Conservation (phyloP, 1,140 invertebrate genomes). For the Ceratina japonica region DNA sequence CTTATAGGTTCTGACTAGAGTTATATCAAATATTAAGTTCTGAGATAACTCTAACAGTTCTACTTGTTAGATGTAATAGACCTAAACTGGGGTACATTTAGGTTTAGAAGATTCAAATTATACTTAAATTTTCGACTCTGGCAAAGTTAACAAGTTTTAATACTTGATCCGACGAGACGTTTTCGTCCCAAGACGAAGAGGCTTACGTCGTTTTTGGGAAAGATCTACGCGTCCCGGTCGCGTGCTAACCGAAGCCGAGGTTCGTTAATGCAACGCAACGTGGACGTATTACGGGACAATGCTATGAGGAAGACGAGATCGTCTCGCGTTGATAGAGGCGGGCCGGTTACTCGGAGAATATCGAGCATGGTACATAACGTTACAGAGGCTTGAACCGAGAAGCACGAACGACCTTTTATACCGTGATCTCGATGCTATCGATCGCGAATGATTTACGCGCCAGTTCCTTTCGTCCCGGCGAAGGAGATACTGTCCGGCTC, state of each 20-base stretch:
- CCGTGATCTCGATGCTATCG: constrained; percentile 56
- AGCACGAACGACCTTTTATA: constrained; percentile 28
- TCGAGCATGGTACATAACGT: constrained; percentile 13
- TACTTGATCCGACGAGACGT: not conserved
- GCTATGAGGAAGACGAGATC: constrained; percentile 63
- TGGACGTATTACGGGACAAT: constrained; percentile 61
- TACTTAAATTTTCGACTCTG: no score
- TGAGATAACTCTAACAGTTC: no score
- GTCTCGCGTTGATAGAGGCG: constrained; percentile 54
- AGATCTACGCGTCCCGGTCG: constrained; percentile 1
- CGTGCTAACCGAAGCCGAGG: constrained; percentile 7
- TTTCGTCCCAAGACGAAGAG: no score
- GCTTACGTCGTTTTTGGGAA: not conserved
- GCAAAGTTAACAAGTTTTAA: no score
- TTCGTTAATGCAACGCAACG: constrained; percentile 50
- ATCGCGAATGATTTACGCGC: constrained; percentile 54
- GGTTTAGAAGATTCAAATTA: no score
- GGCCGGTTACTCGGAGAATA: constrained; percentile 25
- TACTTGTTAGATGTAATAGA: no score
- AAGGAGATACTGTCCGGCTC: constrained; percentile 1
- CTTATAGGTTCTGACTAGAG: no score
- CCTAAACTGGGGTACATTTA: no score
- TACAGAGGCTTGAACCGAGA: not conserved
- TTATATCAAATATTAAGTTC: no score
- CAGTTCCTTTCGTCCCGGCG: not conserved